phyloP scores from a whole-genome alignment of 2,888 invertebrate species.

The Patella pellucida region DNA sequence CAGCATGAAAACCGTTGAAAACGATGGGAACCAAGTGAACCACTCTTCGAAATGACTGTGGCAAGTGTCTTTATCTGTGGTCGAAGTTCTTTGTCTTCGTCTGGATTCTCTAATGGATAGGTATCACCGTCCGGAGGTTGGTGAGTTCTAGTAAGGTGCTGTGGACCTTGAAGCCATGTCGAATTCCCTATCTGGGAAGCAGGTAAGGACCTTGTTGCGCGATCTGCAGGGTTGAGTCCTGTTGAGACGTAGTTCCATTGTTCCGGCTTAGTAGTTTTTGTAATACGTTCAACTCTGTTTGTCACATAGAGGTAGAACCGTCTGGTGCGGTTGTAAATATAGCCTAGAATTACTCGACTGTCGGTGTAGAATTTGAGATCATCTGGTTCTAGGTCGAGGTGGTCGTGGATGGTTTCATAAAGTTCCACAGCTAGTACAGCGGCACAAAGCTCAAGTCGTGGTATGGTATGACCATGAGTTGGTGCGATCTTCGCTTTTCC shows the following conservation, averaged over 20 bases:
- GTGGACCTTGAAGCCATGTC: conserved; percentile 18
- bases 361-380: neutral
- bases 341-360: neutral
- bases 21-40: neutral
- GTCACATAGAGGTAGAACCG: conserved; percentile 29
- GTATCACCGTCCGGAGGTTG: neutral
- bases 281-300: conserved; percentile 25
- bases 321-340: conserved; percentile 10
- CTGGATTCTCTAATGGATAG: too few species aligned
- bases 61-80: neutral
- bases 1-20: conserved; percentile 13
- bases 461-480: conserved; percentile 19
- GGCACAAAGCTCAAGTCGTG: conserved; percentile 22
- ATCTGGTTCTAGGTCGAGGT: neutral
- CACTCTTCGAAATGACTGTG: neutral
- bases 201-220: conserved; percentile 18
- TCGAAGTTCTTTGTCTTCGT: neutral
- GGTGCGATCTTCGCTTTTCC: conserved; percentile 35
- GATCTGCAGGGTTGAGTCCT: conserved; percentile 26
- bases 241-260: conserved; percentile 30
- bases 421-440: conserved; percentile 19
- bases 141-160: neutral
- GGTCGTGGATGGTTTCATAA: neutral
- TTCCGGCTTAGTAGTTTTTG: neutral
- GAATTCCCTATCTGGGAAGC: conserved; percentile 8